phyloP scores from a whole-genome alignment of 2,888 invertebrate genomes.

The Bibio marci region DNA sequence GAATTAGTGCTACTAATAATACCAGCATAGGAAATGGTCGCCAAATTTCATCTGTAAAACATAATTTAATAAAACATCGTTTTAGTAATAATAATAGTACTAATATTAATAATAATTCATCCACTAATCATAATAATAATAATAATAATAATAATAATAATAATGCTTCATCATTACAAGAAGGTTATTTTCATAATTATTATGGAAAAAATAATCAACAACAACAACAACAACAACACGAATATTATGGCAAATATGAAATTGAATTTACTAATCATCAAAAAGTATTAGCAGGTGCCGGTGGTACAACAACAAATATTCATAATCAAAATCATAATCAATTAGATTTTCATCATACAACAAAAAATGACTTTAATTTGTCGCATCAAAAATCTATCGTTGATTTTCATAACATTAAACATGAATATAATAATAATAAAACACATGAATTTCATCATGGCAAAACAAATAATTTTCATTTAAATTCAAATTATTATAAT shows the following conservation, averaged over 20 bases:
- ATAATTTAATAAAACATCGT: background rate
- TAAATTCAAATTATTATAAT: conserved; percentile 21
- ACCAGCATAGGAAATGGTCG: conserved; percentile 15
- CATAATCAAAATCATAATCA: conserved; percentile 5
- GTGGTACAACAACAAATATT: conserved; percentile 1
- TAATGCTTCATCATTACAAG: conserved; percentile 9
- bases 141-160: conserved; percentile 1
- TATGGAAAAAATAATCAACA: conserved; percentile 15
- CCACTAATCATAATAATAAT: conserved; percentile 4
- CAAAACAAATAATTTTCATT: conserved; percentile 17
- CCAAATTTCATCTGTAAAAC: too few species aligned
- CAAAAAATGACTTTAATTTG: conserved; percentile 7
- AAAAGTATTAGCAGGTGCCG: background rate
- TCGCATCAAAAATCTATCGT: conserved; percentile 4
- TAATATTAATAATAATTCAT: conserved; percentile 10
- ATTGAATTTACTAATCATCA: conserved; percentile 16
- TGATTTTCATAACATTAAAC: conserved; percentile 11
- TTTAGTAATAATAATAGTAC: conserved; percentile 10
- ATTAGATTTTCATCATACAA: conserved; percentile 1
- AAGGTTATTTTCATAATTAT: conserved; percentile 21
- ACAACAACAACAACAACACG: conserved; percentile 16
- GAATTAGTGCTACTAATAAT: too few species aligned
- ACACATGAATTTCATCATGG: conserved; percentile 10
- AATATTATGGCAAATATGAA: conserved; percentile 28
- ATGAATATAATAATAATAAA: conserved; percentile 19